These are phyloP conservation scores for Chaetoderma sp. DNA, from an alignment of 2,888 invertebrate species.

Conservation along the genomic window DNA sequence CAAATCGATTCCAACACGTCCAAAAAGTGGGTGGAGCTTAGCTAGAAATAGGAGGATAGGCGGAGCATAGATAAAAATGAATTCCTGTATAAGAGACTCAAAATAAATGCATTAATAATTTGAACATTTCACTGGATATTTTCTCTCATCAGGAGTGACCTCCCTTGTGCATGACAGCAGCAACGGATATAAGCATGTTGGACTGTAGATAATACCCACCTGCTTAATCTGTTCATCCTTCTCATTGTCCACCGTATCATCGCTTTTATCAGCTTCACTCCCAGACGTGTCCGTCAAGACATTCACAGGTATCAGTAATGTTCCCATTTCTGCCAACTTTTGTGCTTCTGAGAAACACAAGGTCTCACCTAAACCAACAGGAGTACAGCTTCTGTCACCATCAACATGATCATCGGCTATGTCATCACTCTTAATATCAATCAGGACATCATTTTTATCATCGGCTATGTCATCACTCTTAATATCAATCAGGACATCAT, in stretches of 20 bases:
- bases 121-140: too few relatives aligned
- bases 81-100: too few relatives aligned
- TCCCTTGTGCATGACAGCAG: too few relatives aligned
- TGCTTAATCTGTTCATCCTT: constrained; percentile 42
- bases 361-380: neutral
- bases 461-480: neutral
- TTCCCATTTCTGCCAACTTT: neutral
- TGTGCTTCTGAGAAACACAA: neutral
- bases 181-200: too few relatives aligned
- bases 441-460: neutral
- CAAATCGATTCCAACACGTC: too few relatives aligned
- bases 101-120: too few relatives aligned
- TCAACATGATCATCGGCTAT: neutral
- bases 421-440: neutral
- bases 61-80: too few relatives aligned
- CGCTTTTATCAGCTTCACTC: constrained; percentile 2
- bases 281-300: neutral
- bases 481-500: neutral
- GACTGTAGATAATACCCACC: too few relatives aligned
- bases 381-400: neutral
- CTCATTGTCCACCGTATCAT: constrained; percentile 43
- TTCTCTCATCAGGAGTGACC: too few relatives aligned
- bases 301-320: neutral
- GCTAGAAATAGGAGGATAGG: too few relatives aligned
- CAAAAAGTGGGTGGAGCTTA: too few relatives aligned